Evolutionary conservation across 1,140 invertebrate species (phyloP).

Genomic region (Myzus persicae): DNA sequence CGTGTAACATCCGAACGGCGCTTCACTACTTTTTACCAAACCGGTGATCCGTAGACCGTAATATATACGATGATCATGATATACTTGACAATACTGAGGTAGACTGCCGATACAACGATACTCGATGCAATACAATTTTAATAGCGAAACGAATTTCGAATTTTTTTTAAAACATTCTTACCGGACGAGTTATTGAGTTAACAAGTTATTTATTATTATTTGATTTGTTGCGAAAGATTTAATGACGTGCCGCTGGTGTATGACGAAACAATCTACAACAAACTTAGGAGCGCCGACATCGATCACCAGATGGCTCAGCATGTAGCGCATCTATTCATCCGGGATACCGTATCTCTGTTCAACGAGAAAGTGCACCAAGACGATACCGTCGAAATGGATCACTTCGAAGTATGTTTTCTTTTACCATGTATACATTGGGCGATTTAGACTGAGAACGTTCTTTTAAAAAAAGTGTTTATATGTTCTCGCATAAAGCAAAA

Average conservation of each 20-base stretch:
- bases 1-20: background rate
- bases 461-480: background rate
- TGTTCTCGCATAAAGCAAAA: background rate
- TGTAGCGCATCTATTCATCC: slow-evolving; percentile 97
- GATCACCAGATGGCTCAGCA: slow-evolving; percentile 92
- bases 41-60: no score
- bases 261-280: slow-evolving; percentile 82
- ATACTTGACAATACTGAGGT: no score
- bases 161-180: background rate
- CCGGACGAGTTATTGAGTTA: background rate
- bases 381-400: slow-evolving; percentile 93
- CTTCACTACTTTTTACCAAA: no score
- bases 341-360: slow-evolving; percentile 96
- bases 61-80: background rate
- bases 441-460: no score
- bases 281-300: slow-evolving; percentile 85
- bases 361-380: slow-evolving; percentile 95
- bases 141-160: background rate
- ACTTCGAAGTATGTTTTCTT: slow-evolving; percentile 86
- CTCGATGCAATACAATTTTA: background rate
- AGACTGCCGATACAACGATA: no score
- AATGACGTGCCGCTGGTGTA: slow-evolving; percentile 92
- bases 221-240: slow-evolving; percentile 68
- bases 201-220: no score
- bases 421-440: background rate